Conservation (phyloP, 2,888 invertebrate genomes). For the Drosophila percnosoma region DNA sequence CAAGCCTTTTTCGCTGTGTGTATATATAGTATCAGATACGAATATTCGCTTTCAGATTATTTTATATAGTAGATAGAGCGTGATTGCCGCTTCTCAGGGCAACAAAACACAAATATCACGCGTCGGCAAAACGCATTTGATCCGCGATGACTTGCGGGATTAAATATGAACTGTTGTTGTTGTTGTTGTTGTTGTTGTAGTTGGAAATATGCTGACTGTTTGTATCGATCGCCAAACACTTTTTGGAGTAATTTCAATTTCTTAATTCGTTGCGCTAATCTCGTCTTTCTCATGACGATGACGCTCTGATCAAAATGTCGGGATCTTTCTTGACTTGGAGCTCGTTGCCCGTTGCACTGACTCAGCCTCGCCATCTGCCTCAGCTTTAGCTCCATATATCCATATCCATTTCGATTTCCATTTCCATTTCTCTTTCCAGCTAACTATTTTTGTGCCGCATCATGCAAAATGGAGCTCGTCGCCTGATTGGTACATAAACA, state of each 20-base stretch:
- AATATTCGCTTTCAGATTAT: conserved; percentile 15
- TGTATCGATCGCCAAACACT: conserved; percentile 76
- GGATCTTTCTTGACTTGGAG: conserved; percentile 38
- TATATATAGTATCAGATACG: conserved; percentile 7
- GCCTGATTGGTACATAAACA: conserved; percentile 77
- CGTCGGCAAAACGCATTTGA: conserved; percentile 74
- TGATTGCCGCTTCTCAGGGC: conserved; percentile 41
- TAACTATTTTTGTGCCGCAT: conserved; percentile 68
- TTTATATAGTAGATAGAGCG: conserved; percentile 21
- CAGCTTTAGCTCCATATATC: conserved; percentile 5
- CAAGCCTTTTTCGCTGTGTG: background rate
- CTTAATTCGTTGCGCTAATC: conserved; percentile 83
- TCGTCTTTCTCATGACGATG: conserved; percentile 75
- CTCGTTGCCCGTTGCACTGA: conserved; percentile 50
- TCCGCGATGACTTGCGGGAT: conserved; percentile 70
- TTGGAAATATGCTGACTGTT: conserved; percentile 73
- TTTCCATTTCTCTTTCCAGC: conserved; percentile 48
- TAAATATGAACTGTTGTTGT: conserved; percentile 20
- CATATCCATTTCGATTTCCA: conserved; percentile 35
- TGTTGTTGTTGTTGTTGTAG: conserved; percentile 26
- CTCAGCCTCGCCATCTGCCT: conserved; percentile 36
- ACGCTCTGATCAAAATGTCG: conserved; percentile 63
- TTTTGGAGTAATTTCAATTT: conserved; percentile 82
- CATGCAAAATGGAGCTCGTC: conserved; percentile 73
- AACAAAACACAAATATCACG: conserved; percentile 62